Conservation (phyloP, 2,113 vertebrate genomes). For the Indicator indicator region DNA sequence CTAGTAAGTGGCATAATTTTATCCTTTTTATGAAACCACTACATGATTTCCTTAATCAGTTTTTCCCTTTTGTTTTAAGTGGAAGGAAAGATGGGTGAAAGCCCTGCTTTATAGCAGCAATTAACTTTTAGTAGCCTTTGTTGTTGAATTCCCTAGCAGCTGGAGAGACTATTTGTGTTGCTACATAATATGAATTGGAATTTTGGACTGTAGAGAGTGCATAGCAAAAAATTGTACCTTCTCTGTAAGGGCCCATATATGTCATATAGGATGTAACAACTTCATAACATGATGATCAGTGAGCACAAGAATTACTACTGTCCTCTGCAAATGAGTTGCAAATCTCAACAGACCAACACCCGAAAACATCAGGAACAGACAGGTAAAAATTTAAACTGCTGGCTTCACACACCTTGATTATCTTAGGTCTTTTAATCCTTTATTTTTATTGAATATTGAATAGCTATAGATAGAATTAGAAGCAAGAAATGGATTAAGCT, state of each 20-base stretch:
- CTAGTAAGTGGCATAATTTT: neutral
- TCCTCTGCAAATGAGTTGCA: neutral
- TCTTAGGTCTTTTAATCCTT: neutral
- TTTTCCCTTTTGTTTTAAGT: neutral
- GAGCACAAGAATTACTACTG: neutral
- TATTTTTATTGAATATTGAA: neutral
- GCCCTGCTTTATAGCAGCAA: neutral
- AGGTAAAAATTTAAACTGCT: neutral
- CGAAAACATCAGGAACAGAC: neutral
- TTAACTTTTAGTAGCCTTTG: slow-evolving; percentile 43
- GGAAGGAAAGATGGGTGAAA: neutral
- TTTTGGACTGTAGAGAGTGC: neutral
- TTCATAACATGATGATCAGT: neutral
- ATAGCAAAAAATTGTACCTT: neutral
- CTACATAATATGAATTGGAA: slow-evolving; percentile 19
- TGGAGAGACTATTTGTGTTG: neutral
- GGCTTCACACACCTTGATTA: neutral
- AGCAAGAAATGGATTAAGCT: neutral
- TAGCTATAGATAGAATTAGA: neutral
- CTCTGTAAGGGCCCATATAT: neutral
- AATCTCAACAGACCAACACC: neutral
- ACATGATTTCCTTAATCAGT: neutral
- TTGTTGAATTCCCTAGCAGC: slow-evolving; percentile 17
- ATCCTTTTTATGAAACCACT: neutral
- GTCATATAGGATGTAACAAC: neutral